Evolutionary conservation across 2,113 vertebrate species (phyloP), one percentile per base, ranked within the genome.

Genomic region (Sitta europaea): DNA sequence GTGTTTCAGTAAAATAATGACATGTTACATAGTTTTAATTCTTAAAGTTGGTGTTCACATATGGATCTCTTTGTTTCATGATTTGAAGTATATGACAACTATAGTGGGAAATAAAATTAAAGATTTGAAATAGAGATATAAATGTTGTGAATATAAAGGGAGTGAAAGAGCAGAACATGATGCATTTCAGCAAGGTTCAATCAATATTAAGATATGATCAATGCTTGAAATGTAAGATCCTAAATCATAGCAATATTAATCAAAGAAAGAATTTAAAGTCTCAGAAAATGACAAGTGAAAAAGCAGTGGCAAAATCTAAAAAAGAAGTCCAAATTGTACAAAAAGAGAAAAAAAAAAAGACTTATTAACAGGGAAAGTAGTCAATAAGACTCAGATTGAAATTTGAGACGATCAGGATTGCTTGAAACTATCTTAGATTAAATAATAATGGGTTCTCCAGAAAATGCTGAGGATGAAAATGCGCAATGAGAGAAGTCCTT

Each of bases 291-390:
- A 23, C 16, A 85, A 7, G 5, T 31, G 22, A 61, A 84, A 51
- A n/a, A 78, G 2, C 20, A 53, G 45, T 3, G 8, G 1, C 18
- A 63, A 81, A 74, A 71, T 7, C 1, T 13, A 35, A 40, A 61
- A 47, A 21, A 57, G 0, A 9, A 70, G 1, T 33, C 15, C 1
- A 5, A 57, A 42, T 5, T 45, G 10, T n/a, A 66, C 0, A 12
- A 14, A 24, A 12, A 19, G 20, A 12, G 29, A 14, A 28, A 55
- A 17, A 5, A 6, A 31, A 38, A 36, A 35, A 63, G 1, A 7
- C 0, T 35, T 35, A 51, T 51, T 28, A 73, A 47, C 2, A 27
- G 20, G 8, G 7, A 54, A 86, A 62, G 12, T 6, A 62, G 55
- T 66, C 29, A 81, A 54, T 13, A 79, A 45, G 6, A 54, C 15